phyloP scores from a whole-genome alignment of 2,888 invertebrate genomes.

The Peribatodes rhomboidaria region DNA sequence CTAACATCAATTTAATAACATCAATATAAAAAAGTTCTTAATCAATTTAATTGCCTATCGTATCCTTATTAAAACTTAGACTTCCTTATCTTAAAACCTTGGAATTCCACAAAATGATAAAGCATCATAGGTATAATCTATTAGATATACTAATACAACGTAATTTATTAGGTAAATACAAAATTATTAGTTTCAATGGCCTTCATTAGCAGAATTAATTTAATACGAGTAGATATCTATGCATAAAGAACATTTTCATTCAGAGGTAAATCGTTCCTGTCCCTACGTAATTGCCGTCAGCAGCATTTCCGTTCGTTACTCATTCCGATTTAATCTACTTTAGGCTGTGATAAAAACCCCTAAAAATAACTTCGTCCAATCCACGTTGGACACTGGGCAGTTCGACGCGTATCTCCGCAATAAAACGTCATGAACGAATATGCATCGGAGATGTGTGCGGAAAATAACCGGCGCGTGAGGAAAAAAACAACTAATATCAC shows the following conservation, averaged over 20 bases:
- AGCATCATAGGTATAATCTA: slow-evolving; percentile 6
- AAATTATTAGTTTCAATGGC: background rate
- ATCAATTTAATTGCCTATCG: slow-evolving; percentile 8
- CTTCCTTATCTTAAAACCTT: slow-evolving; percentile 39
- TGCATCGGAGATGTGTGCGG: too few relatives aligned
- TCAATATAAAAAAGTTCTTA: too few relatives aligned
- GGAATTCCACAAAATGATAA: slow-evolving; percentile 30
- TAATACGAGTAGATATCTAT: background rate
- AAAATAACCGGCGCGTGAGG: too few relatives aligned
- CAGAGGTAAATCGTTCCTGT: background rate
- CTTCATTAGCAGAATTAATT: background rate
- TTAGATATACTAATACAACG: background rate
- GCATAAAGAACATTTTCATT: background rate
- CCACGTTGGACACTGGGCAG: slow-evolving; percentile 1
- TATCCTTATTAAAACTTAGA: slow-evolving; percentile 30
- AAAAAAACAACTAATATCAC: too few relatives aligned
- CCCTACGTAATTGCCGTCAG: background rate
- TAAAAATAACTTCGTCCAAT: slow-evolving; percentile 15
- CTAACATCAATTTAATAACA: too few relatives aligned
- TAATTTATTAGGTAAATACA: background rate
- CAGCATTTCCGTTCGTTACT: slow-evolving; percentile 9
- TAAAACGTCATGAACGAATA: too few relatives aligned
- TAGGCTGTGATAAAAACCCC: slow-evolving; percentile 18
- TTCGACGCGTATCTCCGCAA: slow-evolving; percentile 26
- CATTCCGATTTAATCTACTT: slow-evolving; percentile 20